Base-by-base conservation (phyloP, 2,113 vertebrate genomes). In the Cottus gobio region DNA sequence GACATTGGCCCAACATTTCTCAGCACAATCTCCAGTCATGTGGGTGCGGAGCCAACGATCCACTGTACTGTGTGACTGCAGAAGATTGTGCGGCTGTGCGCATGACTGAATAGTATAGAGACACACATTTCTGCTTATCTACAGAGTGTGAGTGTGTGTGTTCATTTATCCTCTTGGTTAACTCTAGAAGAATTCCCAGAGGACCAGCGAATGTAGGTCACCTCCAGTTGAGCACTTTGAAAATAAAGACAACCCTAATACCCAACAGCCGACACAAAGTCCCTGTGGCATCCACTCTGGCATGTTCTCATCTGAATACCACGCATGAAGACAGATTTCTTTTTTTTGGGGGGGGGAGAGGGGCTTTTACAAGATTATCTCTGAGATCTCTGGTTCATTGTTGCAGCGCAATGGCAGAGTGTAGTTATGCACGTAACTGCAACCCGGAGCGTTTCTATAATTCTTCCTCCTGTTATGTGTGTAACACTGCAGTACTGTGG, bases 191-290 rank as follows among this genome's bases (percentile, higher is more conserved):
- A 76, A 65, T 69, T 73, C 75, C 81, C 80, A 52, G 79, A 70
- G 75, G 75, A 80, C 69, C 75, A 69, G 67, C 1, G 39, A 79
- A 93, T 90, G 75, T 91, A 85, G 89, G 87, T 85, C 85, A 82
- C 62, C 31, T 60, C 18, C 71, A 78, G 65, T 58, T 57, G 61
- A 85, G 75, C 75, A 69, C 68, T 70, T 72, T 52, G 26, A 81
- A 61, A 74, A 74, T 57, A 70, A 72, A 62, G 74, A 70, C 71
- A 67, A 48, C 57, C 52, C 62, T 83, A 71, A 85, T 69, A 75
- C 56, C 72, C 36, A 75, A 71, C 58, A 75, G 60, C 20, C 18
- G 5, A 80, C 58, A 54, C 56, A 12, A 46, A 58, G 22, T 37
- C 63, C 80, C 54, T 34, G 50, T 37, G 76, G 79, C 65, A 18